Evolutionary conservation across 2,888 invertebrate species (phyloP).

Genomic region (Macaria notata): DNA sequence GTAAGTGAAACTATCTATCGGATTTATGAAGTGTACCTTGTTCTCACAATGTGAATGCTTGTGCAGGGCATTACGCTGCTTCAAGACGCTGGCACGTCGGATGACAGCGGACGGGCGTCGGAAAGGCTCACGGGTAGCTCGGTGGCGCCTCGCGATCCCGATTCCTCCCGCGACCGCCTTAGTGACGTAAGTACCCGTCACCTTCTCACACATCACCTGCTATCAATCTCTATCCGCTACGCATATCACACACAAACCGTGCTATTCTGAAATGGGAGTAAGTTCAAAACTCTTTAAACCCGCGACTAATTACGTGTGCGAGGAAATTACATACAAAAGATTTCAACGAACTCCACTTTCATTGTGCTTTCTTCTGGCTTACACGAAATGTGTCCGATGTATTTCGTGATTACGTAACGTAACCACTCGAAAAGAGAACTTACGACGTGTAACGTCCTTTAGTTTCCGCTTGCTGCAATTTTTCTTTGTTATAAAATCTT

Average conservation of each 20-base stretch:
- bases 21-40: conserved; percentile 43
- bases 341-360: conserved; percentile 24
- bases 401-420: neutral
- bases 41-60: conserved; percentile 47
- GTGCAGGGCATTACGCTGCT: conserved; percentile 87
- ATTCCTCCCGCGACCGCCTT: conserved; percentile 91
- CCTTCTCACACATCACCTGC: conserved; percentile 26
- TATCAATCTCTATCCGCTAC: conserved; percentile 30
- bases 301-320: conserved; percentile 8
- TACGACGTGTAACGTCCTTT: too few species aligned
- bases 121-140: conserved; percentile 90
- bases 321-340: conserved; percentile 21
- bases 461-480: too few species aligned
- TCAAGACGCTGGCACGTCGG: conserved; percentile 91
- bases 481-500: neutral
- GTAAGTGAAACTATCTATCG: conserved; percentile 36
- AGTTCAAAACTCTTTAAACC: conserved; percentile 4
- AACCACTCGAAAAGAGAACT: too few species aligned
- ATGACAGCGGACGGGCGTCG: conserved; percentile 92
- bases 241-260: conserved; percentile 22
- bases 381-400: conserved; percentile 4
- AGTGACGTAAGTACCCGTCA: conserved; percentile 88
- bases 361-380: conserved; percentile 18
- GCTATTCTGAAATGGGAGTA: conserved; percentile 21
- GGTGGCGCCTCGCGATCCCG: conserved; percentile 88